Evolutionary conservation across 2,113 vertebrate species (phyloP).

Genomic region (Oreochromis aureus): DNA sequence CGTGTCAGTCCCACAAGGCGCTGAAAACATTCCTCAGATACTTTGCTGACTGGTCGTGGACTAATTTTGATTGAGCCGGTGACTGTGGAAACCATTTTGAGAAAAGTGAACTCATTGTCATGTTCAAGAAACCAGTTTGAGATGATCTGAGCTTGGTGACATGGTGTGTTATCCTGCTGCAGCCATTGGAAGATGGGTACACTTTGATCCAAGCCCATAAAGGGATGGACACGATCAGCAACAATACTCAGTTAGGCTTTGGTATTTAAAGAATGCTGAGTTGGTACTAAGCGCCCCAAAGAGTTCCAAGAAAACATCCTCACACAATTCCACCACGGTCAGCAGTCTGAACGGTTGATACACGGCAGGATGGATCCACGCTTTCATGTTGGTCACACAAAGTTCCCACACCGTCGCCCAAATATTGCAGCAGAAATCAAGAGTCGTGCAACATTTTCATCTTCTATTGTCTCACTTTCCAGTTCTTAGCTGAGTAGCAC

Average conservation of each 20-base stretch:
- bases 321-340: not conserved
- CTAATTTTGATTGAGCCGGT: not conserved
- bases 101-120: not conserved
- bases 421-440: not conserved
- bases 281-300: not conserved
- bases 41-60: not conserved
- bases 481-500: not conserved
- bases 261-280: not conserved
- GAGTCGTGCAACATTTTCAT: not conserved
- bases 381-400: not conserved
- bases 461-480: not conserved
- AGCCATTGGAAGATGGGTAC: not conserved
- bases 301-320: not conserved
- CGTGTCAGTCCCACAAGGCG: not conserved
- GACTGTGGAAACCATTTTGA: not conserved
- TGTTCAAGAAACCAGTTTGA: not conserved
- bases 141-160: not conserved
- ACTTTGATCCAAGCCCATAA: not conserved
- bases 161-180: not conserved
- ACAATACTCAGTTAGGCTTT: not conserved
- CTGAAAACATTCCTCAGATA: not conserved
- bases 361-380: not conserved
- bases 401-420: accelerated
- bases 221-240: not conserved
- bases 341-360: not conserved